Evolutionary conservation across 2,888 invertebrate genomes (phyloP), one percentile per base, ranked within the genome.

Genomic region (Fragum whitleyi): DNA sequence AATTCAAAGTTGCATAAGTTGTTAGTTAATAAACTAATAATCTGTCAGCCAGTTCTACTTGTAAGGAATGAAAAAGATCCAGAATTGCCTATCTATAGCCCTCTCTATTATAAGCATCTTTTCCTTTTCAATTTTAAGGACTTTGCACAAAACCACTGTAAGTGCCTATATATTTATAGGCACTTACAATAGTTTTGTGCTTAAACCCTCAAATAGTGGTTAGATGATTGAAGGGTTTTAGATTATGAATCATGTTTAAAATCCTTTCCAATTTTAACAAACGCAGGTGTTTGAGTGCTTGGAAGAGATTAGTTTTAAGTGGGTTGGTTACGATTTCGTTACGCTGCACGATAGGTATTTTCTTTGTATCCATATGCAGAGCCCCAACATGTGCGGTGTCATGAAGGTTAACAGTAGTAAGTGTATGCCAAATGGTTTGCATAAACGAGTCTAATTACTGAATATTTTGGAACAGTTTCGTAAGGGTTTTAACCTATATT

Each of bases 201-300:
- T n/a, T n/a, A n/a, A n/a, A n/a, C n/a, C n/a, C n/a, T n/a, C n/a
- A n/a, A n/a, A n/a, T 36, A 6, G 32, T 36, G 32, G 32, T 9
- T 36, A 6, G 32, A 9, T 36, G 32, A 36, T 36, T 36, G 32
- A 36, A 36, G 32, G 11, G 61, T 28, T n/a, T 61, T 61, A 61
- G 32, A 61, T 61, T 28, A 61, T 61, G n/a, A 28, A 32, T 61
- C 28, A 61, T 61, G 32, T 28, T 57, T 32, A 14, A 61, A 32
- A 61, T 14, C 61, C n/a, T 32, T 61, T 61, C 61, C 61, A 61
- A 61, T 29, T 32, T 61, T 61, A 28, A 61, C 61, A 7, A 61
- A 61, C 61, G 32, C 61, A 61, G 61, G 61, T 61, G 61, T 61
- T 61, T 61, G 61, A 61, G 61, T 61, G 61, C 32, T 61, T 9